Evolutionary conservation across 2,888 invertebrate species (phyloP), one percentile per base, ranked within the genome.

Genomic region (Lasioglossum pauxillum): DNA sequence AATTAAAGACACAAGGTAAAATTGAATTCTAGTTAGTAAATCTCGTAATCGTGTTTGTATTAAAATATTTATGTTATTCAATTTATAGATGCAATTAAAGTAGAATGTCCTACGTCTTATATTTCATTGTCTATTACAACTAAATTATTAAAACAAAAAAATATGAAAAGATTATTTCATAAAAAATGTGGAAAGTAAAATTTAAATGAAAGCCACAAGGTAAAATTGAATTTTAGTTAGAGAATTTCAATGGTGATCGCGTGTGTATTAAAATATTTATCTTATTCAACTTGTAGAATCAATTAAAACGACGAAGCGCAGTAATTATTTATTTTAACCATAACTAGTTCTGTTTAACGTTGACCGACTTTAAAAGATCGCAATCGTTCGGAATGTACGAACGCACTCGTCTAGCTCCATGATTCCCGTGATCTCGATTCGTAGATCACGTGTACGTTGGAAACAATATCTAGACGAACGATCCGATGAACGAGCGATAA

Each of bases 341-440:
- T 8, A 7, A 64, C 16, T 64, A 16, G 19, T 64, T 64, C 31
- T 3, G 31, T 69, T n/a, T n/a, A 41, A 71, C 14, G 41, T 10
- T 5, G n/a, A 14, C 41, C 71, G 71, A 71, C 67, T 69, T 69
- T 35, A 23, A 38, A 41, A n/a, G 71, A 71, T 71, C 41, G 14
- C 23, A n/a, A 71, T 71, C 71, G 5, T 38, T n/a, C n/a, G 7
- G 23, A 71, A 23, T 5, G 71, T 41, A n/a, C 14, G 12, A 41
- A 14, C 23, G 35, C 0, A n/a, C 23, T 71, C 23, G 14, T 71
- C 69, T 23, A 38, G 38, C 5, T 23, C 14, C 41, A 71, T 71
- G 41, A 23, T 71, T 41, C n/a, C 41, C 41, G 49, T 31, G 82
- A n/a, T 82, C 82, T 73, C 49, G 67, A 82, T 81, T 83, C 57